A percentile compares a stretch with the other conserved stretches of the same genome.
These are phyloP conservation scores for Choloepus hoffmanni DNA, from an alignment of 2,113 vertebrate species.

Conservation along the genomic window DNA sequence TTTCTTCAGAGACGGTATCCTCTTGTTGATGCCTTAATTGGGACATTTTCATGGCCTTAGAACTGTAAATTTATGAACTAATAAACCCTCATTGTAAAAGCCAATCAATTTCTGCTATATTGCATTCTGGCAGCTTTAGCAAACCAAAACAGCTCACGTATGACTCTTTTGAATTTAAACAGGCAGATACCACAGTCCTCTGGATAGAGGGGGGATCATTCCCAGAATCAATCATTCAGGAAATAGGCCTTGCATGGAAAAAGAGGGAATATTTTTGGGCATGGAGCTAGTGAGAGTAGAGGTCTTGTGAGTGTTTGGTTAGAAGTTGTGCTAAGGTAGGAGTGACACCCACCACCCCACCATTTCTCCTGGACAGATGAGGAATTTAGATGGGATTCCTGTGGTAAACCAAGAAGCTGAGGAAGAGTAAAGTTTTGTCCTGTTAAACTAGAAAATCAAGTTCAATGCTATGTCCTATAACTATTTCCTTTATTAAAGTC, in stretches of 20 bases:
- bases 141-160: too few relatives aligned
- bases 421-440: not conserved
- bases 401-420: not conserved
- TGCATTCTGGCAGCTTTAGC: too few relatives aligned
- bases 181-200: not conserved
- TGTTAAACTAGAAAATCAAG: constrained; percentile 1
- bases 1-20: too few relatives aligned
- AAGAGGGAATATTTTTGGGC: not conserved
- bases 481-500: not conserved
- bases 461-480: not conserved
- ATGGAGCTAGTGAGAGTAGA: not conserved
- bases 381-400: not conserved
- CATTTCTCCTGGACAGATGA: not conserved
- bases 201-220: not conserved
- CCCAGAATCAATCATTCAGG: not conserved
- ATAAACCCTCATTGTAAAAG: too few relatives aligned
- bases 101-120: too few relatives aligned
- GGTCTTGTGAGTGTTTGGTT: not conserved
- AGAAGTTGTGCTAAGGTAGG: not conserved
- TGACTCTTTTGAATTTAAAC: constrained; percentile 41
- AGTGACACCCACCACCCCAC: not conserved
- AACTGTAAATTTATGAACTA: too few relatives aligned
- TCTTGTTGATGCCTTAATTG: too few relatives aligned
- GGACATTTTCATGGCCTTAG: too few relatives aligned
- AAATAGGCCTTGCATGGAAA: not conserved